These are phyloP conservation scores for Sycophila sp. DNA, from an alignment of 1,140 invertebrate species.

Conservation along the genomic window DNA sequence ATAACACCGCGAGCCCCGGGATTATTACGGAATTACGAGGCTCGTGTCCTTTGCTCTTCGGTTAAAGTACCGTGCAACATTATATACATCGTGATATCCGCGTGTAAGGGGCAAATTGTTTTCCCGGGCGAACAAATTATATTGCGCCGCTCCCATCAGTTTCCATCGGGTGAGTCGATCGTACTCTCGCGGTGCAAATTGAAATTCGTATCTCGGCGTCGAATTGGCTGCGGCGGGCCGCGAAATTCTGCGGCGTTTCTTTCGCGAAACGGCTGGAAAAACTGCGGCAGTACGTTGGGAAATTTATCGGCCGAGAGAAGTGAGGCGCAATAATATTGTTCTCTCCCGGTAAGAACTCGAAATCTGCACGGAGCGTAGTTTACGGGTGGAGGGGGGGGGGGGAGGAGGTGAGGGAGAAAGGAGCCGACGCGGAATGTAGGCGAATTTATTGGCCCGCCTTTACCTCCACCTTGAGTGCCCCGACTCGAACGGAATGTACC, in stretches of 20 bases:
- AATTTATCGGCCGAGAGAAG: conserved; percentile 6
- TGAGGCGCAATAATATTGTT: conserved; percentile 12
- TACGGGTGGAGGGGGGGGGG: too few relatives aligned
- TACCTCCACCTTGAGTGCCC: background rate
- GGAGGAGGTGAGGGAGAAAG: too few relatives aligned
- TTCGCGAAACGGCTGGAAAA: background rate
- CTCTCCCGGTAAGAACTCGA: background rate
- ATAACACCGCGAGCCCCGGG: background rate
- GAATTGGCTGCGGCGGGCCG: too few relatives aligned
- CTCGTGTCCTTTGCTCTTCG: background rate
- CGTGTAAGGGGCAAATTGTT: too few relatives aligned
- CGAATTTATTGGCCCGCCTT: conserved; percentile 23
- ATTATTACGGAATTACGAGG: conserved; percentile 29
- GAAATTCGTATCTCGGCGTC: too few relatives aligned
- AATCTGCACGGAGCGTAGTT: conserved; percentile 13
- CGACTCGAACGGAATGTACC: conserved; percentile 10
- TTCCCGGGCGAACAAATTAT: too few relatives aligned
- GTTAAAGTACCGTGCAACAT: too few relatives aligned
- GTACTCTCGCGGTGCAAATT: too few relatives aligned
- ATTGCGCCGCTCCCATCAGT: too few relatives aligned
- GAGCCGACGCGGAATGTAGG: conserved; percentile 3
- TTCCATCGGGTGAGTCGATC: too few relatives aligned
- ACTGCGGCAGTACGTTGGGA: background rate
- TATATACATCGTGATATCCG: too few relatives aligned
- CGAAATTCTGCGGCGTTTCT: too few relatives aligned